Base-by-base conservation (phyloP, 2,888 invertebrate genomes). In the Cerastis leucographa region DNA sequence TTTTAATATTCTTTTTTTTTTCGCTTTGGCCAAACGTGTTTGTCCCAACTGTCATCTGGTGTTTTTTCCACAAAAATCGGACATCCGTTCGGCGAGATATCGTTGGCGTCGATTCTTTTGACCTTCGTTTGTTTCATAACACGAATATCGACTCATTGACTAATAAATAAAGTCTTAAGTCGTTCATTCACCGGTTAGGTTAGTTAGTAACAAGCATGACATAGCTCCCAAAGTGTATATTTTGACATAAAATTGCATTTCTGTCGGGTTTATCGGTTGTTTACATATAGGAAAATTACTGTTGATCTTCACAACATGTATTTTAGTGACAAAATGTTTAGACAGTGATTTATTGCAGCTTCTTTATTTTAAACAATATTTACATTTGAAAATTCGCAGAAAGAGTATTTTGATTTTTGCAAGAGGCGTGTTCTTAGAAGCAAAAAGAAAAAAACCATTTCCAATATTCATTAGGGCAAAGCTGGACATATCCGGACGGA, bases 81-180 rank as follows among this genome's bases (percentile, higher is more conserved):
- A 88, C 83, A 83, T 88, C 88, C 88, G 87, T 76, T 75, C 71
- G 65, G 54, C 71, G 65, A 76, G 68, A 65, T 80, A 80, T 83
- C 69, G 78, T 73, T 85, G 87, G 86, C 89, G 86, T 87, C 80
- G 80, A 84, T 87, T 70, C 75, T 56, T 76, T 72, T 82, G 87
- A 88, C 87, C 87, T 88, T 88, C 78, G 51, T 81, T 69, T 42
- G 74, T 71, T 71, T 76, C 59, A 54, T 70, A 77, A 65, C 56
- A 75, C 68, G 66, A 87, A 84, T 83, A 74, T 84, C 80, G 61
- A 76, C 77, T 78, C 64, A 78, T n/a, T 62, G 17, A 14, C 65
- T 46, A 78, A 62, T 71, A 74, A 66, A 85, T 81, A 83, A 76
- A 80, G 81, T 78, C 64, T 77, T 64, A 68, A 67, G 73, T 83